A percentile compares a stretch with the other conserved stretches of the same genome.
These are phyloP conservation scores for Drosophila quadrilineata DNA, from an alignment of 1,140 invertebrate genomes.

Conservation along the genomic window DNA sequence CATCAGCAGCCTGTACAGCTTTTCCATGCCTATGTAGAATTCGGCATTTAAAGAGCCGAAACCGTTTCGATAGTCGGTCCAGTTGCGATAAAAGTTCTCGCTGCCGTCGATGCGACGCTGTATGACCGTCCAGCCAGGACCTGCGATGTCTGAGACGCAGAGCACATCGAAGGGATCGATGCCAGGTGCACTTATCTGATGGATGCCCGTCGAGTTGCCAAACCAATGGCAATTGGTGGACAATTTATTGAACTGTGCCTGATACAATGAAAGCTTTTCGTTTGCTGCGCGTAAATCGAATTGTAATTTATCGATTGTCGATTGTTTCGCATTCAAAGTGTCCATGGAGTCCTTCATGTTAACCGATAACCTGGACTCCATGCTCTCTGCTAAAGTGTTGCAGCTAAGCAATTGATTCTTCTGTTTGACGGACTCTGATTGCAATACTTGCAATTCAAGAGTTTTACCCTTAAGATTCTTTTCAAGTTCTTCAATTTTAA, in stretches of 20 bases:
- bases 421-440: not conserved
- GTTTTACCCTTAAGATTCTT: not conserved
- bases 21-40: conserved; percentile 28
- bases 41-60: conserved; percentile 16
- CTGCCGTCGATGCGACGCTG: conserved; percentile 25
- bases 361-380: too few species aligned
- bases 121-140: conserved; percentile 23
- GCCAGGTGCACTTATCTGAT: not conserved
- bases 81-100: conserved; percentile 22
- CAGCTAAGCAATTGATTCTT: not conserved
- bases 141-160: conserved; percentile 9
- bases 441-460: not conserved
- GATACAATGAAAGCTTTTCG: not conserved
- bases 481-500: not conserved
- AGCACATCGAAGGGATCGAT: conserved; percentile 6
- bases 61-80: conserved; percentile 18
- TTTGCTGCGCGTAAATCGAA: not conserved
- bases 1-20: conserved; percentile 1
- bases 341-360: not conserved
- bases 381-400: not conserved
- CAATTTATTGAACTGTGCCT: not conserved
- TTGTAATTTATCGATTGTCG: not conserved
- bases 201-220: conserved; percentile 4
- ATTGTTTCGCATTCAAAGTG: not conserved
- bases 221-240: conserved; percentile 2